These are phyloP conservation scores for Falco peregrinus DNA, from an alignment of 2,797 vertebrate species.

Conservation along the genomic window DNA sequence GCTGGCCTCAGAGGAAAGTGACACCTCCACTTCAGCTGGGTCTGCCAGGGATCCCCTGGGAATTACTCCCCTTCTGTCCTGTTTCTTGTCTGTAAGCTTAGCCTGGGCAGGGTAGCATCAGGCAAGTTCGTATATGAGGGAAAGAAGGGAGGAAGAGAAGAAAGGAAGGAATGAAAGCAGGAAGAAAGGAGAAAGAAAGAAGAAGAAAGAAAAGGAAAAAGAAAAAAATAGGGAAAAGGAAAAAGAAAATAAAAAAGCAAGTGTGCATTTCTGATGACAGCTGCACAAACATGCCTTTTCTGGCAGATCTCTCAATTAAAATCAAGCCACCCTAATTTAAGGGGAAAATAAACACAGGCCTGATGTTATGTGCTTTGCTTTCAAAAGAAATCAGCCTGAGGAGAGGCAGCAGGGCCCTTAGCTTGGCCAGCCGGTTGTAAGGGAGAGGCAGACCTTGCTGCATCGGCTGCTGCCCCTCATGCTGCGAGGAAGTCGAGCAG, in stretches of 20 bases:
- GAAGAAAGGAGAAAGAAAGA: background rate
- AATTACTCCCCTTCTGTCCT: background rate
- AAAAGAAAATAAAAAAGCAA: fast-evolving
- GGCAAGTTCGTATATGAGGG: background rate
- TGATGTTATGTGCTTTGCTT: constrained; percentile 55
- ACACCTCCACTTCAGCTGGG: background rate
- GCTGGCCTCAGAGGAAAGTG: background rate
- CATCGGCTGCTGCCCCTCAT: background rate
- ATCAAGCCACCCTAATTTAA: constrained; percentile 58
- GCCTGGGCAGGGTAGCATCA: background rate
- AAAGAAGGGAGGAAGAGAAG: background rate
- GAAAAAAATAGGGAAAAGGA: no score
- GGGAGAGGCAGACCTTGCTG: background rate
- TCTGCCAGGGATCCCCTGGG: background rate
- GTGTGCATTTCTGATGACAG: constrained; percentile 46
- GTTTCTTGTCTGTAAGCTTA: background rate
- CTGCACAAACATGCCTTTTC: constrained; percentile 53
- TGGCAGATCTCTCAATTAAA: constrained; percentile 66
- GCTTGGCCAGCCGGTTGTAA: background rate
- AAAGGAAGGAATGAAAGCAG: background rate
- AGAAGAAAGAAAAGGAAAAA: background rate
- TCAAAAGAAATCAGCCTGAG: constrained; percentile 65
- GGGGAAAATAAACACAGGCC: constrained; percentile 63
- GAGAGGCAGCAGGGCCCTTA: constrained; percentile 42
- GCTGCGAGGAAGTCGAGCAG: fast-evolving